phyloP scores from a whole-genome alignment of 2,797 vertebrate genomes.

The Fistularia commersonii region DNA sequence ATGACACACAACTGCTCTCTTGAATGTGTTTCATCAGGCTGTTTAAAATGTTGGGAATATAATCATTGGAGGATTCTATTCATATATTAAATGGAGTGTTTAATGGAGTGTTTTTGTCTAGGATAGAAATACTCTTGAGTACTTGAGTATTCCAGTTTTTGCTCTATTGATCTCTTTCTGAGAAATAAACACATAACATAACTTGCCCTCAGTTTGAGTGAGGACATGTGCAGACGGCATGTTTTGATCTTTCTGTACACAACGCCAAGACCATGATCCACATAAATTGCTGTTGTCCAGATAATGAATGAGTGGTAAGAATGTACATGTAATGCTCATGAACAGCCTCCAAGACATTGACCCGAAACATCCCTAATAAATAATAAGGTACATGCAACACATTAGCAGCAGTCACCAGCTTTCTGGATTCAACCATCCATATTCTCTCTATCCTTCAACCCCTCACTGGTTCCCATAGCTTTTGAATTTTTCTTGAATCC shows the following conservation, averaged over 20 bases:
- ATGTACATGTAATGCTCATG: conserved; percentile 53
- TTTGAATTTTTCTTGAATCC: too few species aligned
- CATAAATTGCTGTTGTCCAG: conserved; percentile 47
- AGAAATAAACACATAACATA: not conserved
- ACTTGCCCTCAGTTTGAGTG: conserved; percentile 5
- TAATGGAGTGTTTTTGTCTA: conserved; percentile 1
- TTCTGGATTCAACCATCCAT: conserved; percentile 23
- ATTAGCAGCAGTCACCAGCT: conserved; percentile 45
- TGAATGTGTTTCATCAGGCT: not conserved
- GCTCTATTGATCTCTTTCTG: too few species aligned
- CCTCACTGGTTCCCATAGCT: conserved; percentile 1
- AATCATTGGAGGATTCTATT: not conserved
- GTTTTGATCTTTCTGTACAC: too few species aligned
- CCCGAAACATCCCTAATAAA: conserved; percentile 58
- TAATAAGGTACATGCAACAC: conserved; percentile 48
- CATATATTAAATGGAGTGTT: not conserved
- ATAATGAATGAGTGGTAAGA: conserved; percentile 39
- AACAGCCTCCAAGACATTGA: conserved; percentile 56
- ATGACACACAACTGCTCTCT: conserved; percentile 7
- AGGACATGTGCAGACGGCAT: conserved; percentile 7
- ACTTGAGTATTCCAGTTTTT: too few species aligned
- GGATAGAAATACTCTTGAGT: too few species aligned
- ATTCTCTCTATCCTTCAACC: conserved; percentile 4
- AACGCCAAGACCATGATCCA: conserved; percentile 1
- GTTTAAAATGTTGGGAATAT: not conserved